Base-by-base conservation (phyloP, 1,140 invertebrate species). In the Drosophila burlai region DNA sequence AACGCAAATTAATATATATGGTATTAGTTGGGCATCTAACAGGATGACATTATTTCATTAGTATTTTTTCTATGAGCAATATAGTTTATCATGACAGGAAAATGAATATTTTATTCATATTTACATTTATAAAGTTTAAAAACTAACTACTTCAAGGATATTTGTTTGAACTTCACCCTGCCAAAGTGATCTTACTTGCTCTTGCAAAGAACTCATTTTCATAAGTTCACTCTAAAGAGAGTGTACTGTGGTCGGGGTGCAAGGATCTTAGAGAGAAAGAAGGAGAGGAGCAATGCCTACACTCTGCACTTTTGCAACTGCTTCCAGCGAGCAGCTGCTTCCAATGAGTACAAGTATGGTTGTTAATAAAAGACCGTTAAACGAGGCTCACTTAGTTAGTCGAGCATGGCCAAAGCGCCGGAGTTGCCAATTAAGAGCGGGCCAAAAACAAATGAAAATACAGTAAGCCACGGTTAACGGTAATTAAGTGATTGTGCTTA, bases 371-470 rank as follows among this genome's bases (percentile, higher is more conserved):
- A 72, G 67, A 73, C 52, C 69, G 69, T 72, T 73, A 72, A 72
- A 50, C 69, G 69, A 43, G 54, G 24, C 66, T 50, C 54, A 72
- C 45, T 60, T 50, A 61, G 54, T 60, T 60, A 72, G 45, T 43
- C 69, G 69, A 73, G 69, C 69, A 73, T 73, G 67, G 67, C 69
- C 69, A 50, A 73, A 73, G 29, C n/a, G 29, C 66, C 38, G 61
- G 26, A 65, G 52, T 58, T 69, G 68, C 68, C 68, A 72, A 72
- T 72, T 72, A 68, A 31, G 24, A 67, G 61, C 45, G 38, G 36
- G 31, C 34, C 36, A 66, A 46, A 46, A 71, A 55, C 40, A 71
- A 54, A 71, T 61, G 58, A 36, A 63, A 38, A 36, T 67, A 71
- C 63, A 71, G 67, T 71, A 34, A 31, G 24, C 38, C 62, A 67